phyloP scores from a whole-genome alignment of 2,113 vertebrate species.

The Anarhynchus alexandrinus region DNA sequence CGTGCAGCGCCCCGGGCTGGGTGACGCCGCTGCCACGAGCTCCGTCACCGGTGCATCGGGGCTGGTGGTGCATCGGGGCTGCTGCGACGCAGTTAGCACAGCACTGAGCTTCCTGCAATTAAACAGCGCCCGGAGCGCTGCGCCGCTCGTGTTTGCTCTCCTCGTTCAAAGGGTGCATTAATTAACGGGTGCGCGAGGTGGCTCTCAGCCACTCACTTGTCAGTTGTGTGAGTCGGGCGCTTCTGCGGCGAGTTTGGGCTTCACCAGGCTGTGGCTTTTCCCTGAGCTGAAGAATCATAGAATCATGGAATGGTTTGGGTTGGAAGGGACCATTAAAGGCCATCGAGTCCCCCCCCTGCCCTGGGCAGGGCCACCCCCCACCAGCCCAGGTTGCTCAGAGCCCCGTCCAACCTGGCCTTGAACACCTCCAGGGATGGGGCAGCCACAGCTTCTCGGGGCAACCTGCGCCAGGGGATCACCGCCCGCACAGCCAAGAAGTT shows the following conservation, averaged over 20 bases:
- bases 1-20: fast-evolving
- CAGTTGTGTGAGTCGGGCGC: background rate
- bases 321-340: background rate
- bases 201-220: background rate
- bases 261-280: background rate
- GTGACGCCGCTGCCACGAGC: background rate
- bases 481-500: no score
- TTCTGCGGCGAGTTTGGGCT: background rate
- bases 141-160: background rate
- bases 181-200: background rate
- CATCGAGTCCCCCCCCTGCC: background rate
- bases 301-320: background rate
- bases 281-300: background rate
- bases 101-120: background rate
- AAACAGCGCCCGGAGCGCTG: fast-evolving
- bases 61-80: no score
- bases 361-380: background rate
- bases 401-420: background rate
- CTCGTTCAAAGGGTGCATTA: background rate
- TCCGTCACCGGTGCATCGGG: fast-evolving
- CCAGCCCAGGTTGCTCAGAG: background rate
- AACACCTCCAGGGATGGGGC: background rate
- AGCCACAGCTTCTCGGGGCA: background rate
- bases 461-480: background rate
- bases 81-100: fast-evolving